phyloP scores from a whole-genome alignment of 2,797 vertebrate species.

The Lithobates pipiens region DNA sequence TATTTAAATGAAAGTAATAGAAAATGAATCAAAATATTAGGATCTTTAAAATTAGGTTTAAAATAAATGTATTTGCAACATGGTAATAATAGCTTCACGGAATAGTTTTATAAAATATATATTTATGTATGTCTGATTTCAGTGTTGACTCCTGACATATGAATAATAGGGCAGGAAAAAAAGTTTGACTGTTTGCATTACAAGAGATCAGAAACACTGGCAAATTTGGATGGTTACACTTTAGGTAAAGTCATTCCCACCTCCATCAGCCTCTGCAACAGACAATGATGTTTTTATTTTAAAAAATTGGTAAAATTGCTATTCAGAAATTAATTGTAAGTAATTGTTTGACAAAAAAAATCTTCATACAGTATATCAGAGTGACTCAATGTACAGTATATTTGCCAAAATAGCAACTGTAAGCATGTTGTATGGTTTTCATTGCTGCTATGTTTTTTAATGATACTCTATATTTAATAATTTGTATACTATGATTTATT shows the following conservation, averaged over 20 bases:
- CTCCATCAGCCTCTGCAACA: no score
- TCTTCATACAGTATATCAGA: no score
- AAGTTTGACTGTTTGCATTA: conserved; percentile 10
- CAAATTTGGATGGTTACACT: conserved; percentile 1
- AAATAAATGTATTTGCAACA: conserved; percentile 31
- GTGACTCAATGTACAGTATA: no score
- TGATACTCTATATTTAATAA: no score
- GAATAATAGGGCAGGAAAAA: conserved; percentile 1
- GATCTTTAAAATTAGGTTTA: neutral
- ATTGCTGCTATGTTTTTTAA: no score
- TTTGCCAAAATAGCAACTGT: no score
- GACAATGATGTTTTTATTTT: no score
- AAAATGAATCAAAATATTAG: conserved; percentile 39
- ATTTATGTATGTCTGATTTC: conserved; percentile 31
- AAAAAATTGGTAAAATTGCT: neutral
- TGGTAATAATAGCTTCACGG: conserved; percentile 35
- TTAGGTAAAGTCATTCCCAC: neutral
- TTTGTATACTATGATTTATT: no score
- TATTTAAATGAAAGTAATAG: conserved; percentile 35
- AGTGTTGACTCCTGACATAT: conserved; percentile 29
- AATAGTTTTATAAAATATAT: conserved; percentile 33
- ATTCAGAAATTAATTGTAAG: no score
- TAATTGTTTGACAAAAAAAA: no score
- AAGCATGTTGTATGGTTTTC: no score
- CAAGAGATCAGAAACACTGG: conserved; percentile 16